Conservation (phyloP, 2,797 vertebrate genomes). For the Dendrocincla fuliginosa region DNA sequence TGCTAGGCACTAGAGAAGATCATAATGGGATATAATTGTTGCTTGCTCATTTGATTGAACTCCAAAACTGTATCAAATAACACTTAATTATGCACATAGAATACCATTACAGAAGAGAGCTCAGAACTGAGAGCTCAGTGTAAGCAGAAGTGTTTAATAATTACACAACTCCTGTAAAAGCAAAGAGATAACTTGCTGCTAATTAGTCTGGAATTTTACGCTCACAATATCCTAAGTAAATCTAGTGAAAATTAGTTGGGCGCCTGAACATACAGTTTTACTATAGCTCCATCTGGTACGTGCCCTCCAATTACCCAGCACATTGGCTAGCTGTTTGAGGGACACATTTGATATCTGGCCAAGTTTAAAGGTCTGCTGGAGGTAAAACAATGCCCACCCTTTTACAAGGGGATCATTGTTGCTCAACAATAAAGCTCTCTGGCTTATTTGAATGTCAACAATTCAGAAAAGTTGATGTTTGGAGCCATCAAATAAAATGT, state of each 20-base stretch:
- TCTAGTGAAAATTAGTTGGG: constrained; percentile 75
- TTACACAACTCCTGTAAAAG: constrained; percentile 72
- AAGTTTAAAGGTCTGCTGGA: constrained; percentile 83
- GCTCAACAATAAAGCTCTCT: constrained; percentile 81
- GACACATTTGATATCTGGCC: constrained; percentile 78
- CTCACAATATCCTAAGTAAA: constrained; percentile 75
- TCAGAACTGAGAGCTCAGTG: constrained; percentile 64
- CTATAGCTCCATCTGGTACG: constrained; percentile 78
- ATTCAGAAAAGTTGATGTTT: constrained; percentile 87
- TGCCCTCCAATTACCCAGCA: constrained; percentile 80
- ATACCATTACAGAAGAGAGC: constrained; percentile 70
- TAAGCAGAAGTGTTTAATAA: constrained; percentile 76
- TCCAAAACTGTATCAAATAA: constrained; percentile 80
- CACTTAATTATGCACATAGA: constrained; percentile 78
- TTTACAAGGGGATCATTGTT: constrained; percentile 82
- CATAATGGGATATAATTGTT: constrained; percentile 78
- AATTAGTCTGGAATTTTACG: constrained; percentile 78
- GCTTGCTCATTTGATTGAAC: constrained; percentile 79
- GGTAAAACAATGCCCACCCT: constrained; percentile 84
- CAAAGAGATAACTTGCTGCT: constrained; percentile 75
- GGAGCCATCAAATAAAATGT: constrained; percentile 87
- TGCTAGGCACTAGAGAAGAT: constrained; percentile 69
- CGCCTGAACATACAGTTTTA: constrained; percentile 76
- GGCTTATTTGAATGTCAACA: constrained; percentile 88
- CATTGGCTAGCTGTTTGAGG: constrained; percentile 76